phyloP scores from a whole-genome alignment of 2,888 invertebrate species.

The Nematopogon swammerdamellus region DNA sequence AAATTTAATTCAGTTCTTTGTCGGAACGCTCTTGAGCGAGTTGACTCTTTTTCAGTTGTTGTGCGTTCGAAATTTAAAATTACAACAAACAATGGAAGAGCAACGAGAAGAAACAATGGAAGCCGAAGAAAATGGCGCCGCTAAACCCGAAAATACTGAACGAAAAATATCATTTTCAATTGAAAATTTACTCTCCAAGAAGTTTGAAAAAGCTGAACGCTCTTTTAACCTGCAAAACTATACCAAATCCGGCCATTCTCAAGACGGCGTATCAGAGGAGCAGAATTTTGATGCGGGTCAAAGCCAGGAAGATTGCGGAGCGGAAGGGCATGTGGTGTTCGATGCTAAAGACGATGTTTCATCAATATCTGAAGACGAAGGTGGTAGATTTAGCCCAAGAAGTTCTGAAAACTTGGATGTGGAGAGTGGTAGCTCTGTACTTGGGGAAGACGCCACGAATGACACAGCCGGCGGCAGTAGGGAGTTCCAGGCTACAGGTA shows the following conservation, averaged over 20 bases:
- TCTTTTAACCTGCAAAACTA: too few relatives aligned
- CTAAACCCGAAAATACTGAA: constrained; percentile 28
- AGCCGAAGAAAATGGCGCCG: too few relatives aligned
- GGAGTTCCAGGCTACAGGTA: not conserved
- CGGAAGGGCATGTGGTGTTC: too few relatives aligned
- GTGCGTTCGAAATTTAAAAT: too few relatives aligned
- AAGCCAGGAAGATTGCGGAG: too few relatives aligned
- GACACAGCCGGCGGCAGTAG: constrained; percentile 12
- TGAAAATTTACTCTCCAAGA: constrained; percentile 38
- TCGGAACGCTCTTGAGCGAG: not conserved
- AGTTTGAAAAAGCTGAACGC: constrained; percentile 15
- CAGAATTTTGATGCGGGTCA: too few relatives aligned
- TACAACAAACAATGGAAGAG: too few relatives aligned
- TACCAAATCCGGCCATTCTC: too few relatives aligned
- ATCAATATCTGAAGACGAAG: constrained; percentile 9
- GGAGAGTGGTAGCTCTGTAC: constrained; percentile 30
- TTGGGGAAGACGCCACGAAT: constrained; percentile 29
- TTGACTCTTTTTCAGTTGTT: not conserved
- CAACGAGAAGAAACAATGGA: too few relatives aligned
- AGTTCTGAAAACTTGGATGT: constrained; percentile 42
- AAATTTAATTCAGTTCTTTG: not conserved
- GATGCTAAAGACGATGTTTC: constrained; percentile 5
- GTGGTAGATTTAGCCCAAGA: constrained; percentile 26
- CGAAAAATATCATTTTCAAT: constrained; percentile 39
- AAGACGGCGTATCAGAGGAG: too few relatives aligned